Evolutionary conservation across 2,113 vertebrate genomes (phyloP).

Genomic region (Baryphthengus martii): DNA sequence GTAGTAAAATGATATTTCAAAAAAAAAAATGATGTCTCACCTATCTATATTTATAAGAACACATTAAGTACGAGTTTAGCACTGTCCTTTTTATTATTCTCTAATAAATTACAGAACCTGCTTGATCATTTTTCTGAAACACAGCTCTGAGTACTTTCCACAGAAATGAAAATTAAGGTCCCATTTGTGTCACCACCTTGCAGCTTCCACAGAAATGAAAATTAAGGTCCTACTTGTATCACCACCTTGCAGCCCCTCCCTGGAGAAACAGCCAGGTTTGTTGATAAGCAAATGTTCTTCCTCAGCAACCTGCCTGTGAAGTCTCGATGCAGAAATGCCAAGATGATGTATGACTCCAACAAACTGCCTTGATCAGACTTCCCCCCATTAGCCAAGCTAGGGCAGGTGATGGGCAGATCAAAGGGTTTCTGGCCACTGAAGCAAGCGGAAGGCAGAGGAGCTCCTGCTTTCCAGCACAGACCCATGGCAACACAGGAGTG

Average conservation of each 20-base stretch:
- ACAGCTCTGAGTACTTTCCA: neutral
- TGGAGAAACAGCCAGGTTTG: neutral
- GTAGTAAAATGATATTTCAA: constrained; percentile 4
- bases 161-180: neutral
- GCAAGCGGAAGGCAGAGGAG: neutral
- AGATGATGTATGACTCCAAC: neutral
- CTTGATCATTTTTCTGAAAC: neutral
- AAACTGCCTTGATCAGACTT: neutral
- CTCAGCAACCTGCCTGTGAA: neutral
- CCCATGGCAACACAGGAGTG: neutral
- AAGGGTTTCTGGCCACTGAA: neutral
- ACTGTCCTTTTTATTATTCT: neutral
- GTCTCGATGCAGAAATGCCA: accelerated
- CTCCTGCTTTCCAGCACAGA: neutral
- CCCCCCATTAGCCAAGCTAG: accelerated
- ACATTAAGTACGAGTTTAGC: neutral
- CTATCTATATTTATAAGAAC: constrained; percentile 37
- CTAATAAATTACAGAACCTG: neutral
- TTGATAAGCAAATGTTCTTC: neutral
- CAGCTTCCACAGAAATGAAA: neutral
- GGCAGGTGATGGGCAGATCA: neutral
- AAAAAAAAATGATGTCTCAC: neutral
- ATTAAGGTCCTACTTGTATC: neutral
- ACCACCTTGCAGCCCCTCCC: neutral
- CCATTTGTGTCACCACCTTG: neutral